phyloP scores from a whole-genome alignment of 2,888 invertebrate genomes.

The Taenaris catops region DNA sequence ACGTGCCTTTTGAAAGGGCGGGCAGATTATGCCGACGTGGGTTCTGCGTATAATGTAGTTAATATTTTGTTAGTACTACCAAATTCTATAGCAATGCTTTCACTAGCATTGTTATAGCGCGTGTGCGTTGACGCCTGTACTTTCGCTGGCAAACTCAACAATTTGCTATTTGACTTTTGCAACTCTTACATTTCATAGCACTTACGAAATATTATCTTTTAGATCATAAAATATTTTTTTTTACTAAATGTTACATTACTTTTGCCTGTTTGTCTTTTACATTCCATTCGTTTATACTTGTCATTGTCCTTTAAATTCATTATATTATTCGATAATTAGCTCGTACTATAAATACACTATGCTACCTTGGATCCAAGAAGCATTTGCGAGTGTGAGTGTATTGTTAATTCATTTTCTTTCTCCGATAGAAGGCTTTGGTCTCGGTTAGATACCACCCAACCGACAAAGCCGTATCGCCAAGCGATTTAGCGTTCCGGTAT shows the following conservation, averaged over 20 bases:
- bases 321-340: too few species aligned
- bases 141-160: slow-evolving; percentile 50
- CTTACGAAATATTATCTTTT: slow-evolving; percentile 26
- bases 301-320: too few species aligned
- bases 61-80: slow-evolving; percentile 37
- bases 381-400: too few species aligned
- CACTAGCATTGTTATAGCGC: slow-evolving; percentile 50
- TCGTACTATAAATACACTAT: too few species aligned
- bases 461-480: too few species aligned
- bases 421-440: too few species aligned
- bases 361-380: too few species aligned
- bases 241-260: slow-evolving; percentile 29
- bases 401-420: too few species aligned
- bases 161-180: slow-evolving; percentile 42
- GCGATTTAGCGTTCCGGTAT: too few species aligned
- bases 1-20: slow-evolving; percentile 17
- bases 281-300: too few species aligned
- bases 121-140: slow-evolving; percentile 32
- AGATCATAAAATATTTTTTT: slow-evolving; percentile 24
- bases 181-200: slow-evolving; percentile 28
- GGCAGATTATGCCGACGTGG: slow-evolving; percentile 18
- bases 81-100: slow-evolving; percentile 43
- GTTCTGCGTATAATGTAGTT: slow-evolving; percentile 34
- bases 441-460: too few species aligned
- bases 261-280: too few species aligned